Evolutionary conservation across 2,797 vertebrate genomes (phyloP).

Genomic region (Gallinago stenura): DNA sequence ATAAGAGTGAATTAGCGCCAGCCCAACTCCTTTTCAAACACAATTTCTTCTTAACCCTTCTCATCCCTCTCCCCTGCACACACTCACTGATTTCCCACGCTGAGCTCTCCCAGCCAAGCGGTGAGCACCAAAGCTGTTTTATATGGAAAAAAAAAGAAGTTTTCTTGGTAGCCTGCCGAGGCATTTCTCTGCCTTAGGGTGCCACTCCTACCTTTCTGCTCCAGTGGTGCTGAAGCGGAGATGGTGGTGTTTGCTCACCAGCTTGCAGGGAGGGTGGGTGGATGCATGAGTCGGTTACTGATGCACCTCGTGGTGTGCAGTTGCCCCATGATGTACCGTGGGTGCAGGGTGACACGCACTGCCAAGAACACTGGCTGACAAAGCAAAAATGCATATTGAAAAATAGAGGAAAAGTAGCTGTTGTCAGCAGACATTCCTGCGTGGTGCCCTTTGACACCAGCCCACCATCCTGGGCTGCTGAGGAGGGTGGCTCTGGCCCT

Average conservation of each 20-base stretch:
- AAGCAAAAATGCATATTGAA: neutral
- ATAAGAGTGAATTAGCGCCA: conserved; percentile 21
- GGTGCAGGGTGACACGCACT: neutral
- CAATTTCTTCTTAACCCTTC: conserved; percentile 31
- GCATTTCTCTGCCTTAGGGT: neutral
- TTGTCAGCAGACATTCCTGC: fast-evolving
- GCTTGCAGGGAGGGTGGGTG: neutral
- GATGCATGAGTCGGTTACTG: neutral
- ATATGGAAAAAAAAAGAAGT: neutral
- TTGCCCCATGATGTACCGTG: neutral
- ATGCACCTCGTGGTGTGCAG: neutral
- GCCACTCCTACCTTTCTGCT: neutral
- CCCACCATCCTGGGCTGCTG: neutral
- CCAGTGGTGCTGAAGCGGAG: fast-evolving
- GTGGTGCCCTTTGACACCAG: neutral
- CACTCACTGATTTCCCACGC: neutral
- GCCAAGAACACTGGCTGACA: neutral
- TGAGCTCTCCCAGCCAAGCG: fast-evolving
- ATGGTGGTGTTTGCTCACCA: neutral
- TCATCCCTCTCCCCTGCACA: neutral
- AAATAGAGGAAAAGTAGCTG: neutral
- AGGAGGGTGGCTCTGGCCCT: neutral
- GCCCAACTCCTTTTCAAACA: neutral
- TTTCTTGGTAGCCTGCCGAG: neutral
- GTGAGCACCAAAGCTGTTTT: neutral